Evolutionary conservation across 2,797 vertebrate genomes (phyloP), one percentile per base, ranked within the genome.

Genomic region (Anas acuta): DNA sequence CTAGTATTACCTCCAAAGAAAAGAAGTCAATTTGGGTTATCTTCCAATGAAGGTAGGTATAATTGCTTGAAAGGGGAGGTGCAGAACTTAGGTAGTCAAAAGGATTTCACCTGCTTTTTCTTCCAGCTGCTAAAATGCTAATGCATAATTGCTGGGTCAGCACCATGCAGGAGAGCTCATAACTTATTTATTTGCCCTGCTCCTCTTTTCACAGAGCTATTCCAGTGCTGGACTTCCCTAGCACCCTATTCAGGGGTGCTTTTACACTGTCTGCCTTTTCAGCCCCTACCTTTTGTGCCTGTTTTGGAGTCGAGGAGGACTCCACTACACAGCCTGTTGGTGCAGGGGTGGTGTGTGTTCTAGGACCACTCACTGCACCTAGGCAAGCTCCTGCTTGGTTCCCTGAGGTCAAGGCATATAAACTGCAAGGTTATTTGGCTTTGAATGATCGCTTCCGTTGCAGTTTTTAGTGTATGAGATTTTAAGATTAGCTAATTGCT

Each of bases 11-110:
- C 84, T 89, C 57, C 81, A 92, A 97, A 88, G 74, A 80, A 21
- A 64, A 69, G 73, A 62, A 74, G n/a, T 85, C 51, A 69, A 19
- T 96, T 84, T 88, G 72, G 87, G 47, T 92, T 89, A 53, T 86
- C 71, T 94, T 85, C 89, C 92, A 95, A 73, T 86, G 87, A 64
- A 76, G 23, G 65, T 25, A 57, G n/a, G 13, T 7, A 32, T 71
- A 74, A 51, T 72, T 61, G 71, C 67, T 88, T 94, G 74, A 95
- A 76, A 96, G 74, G 32, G 61, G 66, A 92, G 80, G 81, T 92
- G 65, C 64, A 72, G 61, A 58, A 30, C 1, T 1, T 74, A 51
- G 61, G 81, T 71, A 90, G 26, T 23, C 64, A 8, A 19, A 18
- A 60, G 39, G 67, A 56, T 84, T 57, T 78, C 84, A 77, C 19